Base-by-base conservation (phyloP, 1,140 invertebrate genomes). In the Macrobrachium nipponense region DNA sequence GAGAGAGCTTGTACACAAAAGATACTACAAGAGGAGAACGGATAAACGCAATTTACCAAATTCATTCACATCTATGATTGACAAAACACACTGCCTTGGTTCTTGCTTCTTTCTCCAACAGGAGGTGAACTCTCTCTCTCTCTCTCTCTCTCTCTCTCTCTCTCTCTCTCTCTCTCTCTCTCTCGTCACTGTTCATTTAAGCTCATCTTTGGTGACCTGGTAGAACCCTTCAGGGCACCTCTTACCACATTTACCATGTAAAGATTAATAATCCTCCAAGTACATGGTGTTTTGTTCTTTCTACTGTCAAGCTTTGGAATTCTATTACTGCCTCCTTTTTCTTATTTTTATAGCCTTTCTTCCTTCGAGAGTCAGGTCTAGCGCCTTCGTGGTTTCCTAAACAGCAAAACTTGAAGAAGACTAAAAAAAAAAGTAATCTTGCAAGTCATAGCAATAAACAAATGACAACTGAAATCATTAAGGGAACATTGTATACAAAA, bases 91-190 rank as follows among this genome's bases (percentile, higher is more conserved):
- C 7, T 51, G 12, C 7, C 51, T 51, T 51, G 51, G 51, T 12
- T 0, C 51, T 51, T n/a, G n/a, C n/a, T 51, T 51, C 0, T 8
- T 0, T 51, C 51, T 51, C 12, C 8, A 51, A 51, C 7, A 51
- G 51, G 8, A 51, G n/a, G 14, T n/a, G 23, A 36, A 36, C 23
- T 36, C 23, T 73, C 44, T 73, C 18, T 73, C 15, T 73, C 15
- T 72, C n/a, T 72, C 14, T 20, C 14, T 72, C 68, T 72, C 36
- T 72, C 36, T 14, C 12, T n/a, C 17, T 73, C 17, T 73, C 44
- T 73, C 23, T 73, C 51, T 73, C 27, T 36, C 70, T 73, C 70
- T 73, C 70, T 73, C 70, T 73, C 70, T 73, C 70, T 73, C 70
- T 73, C 27, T 73, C 2, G 8, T 73, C 3, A 20, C 70, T 73